phyloP scores from a whole-genome alignment of 2,888 invertebrate genomes.

The Oscheius onirici region DNA sequence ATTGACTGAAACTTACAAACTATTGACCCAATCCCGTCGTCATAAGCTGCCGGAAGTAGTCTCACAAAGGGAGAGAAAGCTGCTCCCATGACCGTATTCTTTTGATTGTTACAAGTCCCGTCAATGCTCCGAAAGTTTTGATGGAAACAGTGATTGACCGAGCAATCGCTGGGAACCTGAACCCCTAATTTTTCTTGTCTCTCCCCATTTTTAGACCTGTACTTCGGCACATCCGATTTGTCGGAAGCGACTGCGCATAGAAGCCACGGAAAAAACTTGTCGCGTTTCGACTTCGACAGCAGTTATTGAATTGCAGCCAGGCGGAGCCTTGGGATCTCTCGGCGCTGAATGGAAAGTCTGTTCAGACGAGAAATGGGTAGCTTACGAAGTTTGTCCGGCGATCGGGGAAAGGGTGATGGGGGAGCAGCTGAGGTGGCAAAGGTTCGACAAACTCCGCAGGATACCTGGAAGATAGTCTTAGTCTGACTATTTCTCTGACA shows the following conservation, averaged over 20 bases:
- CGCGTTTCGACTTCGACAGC: conserved; percentile 42
- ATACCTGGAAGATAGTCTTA: conserved; percentile 8
- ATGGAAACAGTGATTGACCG: conserved; percentile 66
- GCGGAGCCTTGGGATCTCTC: conserved; percentile 22
- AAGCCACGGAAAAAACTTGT: conserved; percentile 29
- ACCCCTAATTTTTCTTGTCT: not conserved
- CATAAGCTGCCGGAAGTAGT: conserved; percentile 64
- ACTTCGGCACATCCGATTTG: conserved; percentile 35
- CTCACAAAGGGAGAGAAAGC: conserved; percentile 80
- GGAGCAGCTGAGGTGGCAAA: conserved; percentile 24
- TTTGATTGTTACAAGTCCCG: conserved; percentile 89
- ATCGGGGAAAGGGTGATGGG: not conserved
- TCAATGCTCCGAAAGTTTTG: conserved; percentile 84
- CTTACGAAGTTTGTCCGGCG: conserved; percentile 24
- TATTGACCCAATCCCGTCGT: conserved; percentile 65
- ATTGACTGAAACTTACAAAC: conserved; percentile 54
- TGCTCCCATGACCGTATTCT: conserved; percentile 77
- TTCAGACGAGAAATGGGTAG: no score
- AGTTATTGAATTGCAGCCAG: conserved; percentile 48
- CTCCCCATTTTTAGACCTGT: conserved; percentile 18
- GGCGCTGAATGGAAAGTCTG: not conserved
- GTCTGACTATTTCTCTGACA: no score
- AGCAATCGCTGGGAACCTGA: conserved; percentile 51
- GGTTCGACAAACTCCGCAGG: conserved; percentile 10
- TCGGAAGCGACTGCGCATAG: conserved; percentile 19